Base-by-base conservation (phyloP, 2,888 invertebrate genomes). In the Rhagium mordax region DNA sequence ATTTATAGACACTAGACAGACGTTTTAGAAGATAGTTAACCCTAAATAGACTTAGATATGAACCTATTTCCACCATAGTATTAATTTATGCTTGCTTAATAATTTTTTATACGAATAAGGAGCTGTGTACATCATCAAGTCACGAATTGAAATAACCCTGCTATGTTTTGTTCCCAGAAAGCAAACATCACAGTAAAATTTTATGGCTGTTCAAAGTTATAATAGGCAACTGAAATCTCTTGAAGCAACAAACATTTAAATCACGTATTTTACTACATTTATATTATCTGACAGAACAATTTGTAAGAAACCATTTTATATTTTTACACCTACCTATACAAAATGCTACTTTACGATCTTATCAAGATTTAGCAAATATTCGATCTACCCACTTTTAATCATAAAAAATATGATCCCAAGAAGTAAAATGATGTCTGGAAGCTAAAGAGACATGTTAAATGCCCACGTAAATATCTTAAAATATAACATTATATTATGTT, bases 281-380 rank as follows among this genome's bases (percentile, higher is more conserved):
- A 15, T 59, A 59, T 33, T 33, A 59, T 20, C 59, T 59, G 33
- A 33, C 59, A 59, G 33, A 59, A 59, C 29, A 59, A 7, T 33
- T 29, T 18, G 59, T 33, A 59, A 15, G 20, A 33, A 33, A 59
- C 59, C 29, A 41, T 41, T 41, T 41, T 41, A 41, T 41, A 41
- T 41, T n/a, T 33, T 29, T 59, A 59, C 59, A 59, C 59, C 59
- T 59, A 59, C 59, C 59, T 10, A 20, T 59, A 33, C 41, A 33
- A 59, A 59, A 29, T 59, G 59, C 33, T 59, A 59, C 59, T 59
- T 59, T 59, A 59, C 33, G 59, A 59, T 59, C 59, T 59, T 59
- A 61, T 61, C 61, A 47, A n/a, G 61, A 61, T 61, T 61, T 61
- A 47, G 48, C 61, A 61, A 61, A 61, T 61, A 61, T 61, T 48